Evolutionary conservation across 2,888 invertebrate species (phyloP), one percentile per base, ranked within the genome.

Genomic region (Plagiodera versicolora): DNA sequence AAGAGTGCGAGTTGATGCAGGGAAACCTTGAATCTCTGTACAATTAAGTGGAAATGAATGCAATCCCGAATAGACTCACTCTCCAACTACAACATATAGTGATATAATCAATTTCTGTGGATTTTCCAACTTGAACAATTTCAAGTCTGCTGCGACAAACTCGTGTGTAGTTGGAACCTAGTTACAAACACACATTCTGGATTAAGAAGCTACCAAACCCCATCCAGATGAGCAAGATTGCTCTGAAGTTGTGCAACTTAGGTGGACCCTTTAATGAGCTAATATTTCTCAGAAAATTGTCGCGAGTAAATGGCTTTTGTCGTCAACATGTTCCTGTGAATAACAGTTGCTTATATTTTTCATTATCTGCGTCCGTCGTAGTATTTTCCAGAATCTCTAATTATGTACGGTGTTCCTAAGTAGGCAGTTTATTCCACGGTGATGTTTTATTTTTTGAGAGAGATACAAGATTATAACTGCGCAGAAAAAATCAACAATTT

Each of bases 101-200:
- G 56, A 47, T 56, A 56, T 65, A 45, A 48, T 63, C 65, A 58
- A 67, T 67, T 67, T 63, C 58, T 58, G 63, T 60, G 57, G 60
- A 57, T 60, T 54, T 65, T 58, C 54, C 56, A 65, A 67, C 61
- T 65, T 65, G 58, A 65, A 63, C 67, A 65, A 63, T 63, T 56
- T 63, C 52, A 47, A 61, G 57, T 61, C 63, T 53, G 56, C 58
- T 24, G 24, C 53, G 65, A 60, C 63, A 56, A 58, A 56, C 58
- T n/a, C n/a, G n/a, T 24, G 6, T 3, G 24, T 24, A 24, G 4
- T 24, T 63, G 47, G 61, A 64, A 66, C 49, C 57, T 60, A 66
- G 64, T 66, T 66, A 66, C 61, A 53, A 49, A 49, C 60, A 56
- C 28, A 49, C 64, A 39, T 59, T 62, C 46, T 28, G 58, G 56